Evolutionary conservation across 2,113 vertebrate species (phyloP).

Genomic region (Pheucticus melanocephalus): DNA sequence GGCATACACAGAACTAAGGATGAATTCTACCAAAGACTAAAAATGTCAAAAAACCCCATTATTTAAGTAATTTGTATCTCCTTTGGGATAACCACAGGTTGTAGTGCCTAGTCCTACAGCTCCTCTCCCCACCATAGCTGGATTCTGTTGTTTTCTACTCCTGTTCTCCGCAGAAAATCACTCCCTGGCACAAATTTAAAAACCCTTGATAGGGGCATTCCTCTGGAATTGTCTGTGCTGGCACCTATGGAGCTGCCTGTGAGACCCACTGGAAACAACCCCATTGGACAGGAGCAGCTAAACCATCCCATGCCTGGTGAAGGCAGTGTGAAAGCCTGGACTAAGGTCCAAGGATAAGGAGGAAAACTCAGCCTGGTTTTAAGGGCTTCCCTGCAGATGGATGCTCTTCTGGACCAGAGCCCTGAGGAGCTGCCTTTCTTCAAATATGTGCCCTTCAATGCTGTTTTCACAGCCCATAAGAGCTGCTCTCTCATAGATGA

Average conservation of each 20-base stretch:
- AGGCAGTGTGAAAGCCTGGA: background rate
- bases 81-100: background rate
- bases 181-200: background rate
- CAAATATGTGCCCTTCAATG: background rate
- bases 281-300: background rate
- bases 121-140: background rate
- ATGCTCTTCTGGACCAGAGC: background rate
- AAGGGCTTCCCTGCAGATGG: background rate
- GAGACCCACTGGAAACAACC: background rate
- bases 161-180: background rate
- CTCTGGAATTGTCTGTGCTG: background rate
- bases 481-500: background rate
- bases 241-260: background rate
- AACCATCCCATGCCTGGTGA: fast-evolving
- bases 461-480: background rate
- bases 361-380: background rate
- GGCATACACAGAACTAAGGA: background rate
- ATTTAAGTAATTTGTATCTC: background rate
- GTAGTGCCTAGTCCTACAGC: background rate
- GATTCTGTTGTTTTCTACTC: background rate
- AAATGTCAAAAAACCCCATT: background rate
- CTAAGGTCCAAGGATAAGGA: background rate
- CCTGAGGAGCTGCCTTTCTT: background rate
- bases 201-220: background rate
- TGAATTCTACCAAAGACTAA: background rate